Evolutionary conservation across 2,888 invertebrate genomes (phyloP), one percentile per base, ranked within the genome.

Genomic region (Sericinus montela): DNA sequence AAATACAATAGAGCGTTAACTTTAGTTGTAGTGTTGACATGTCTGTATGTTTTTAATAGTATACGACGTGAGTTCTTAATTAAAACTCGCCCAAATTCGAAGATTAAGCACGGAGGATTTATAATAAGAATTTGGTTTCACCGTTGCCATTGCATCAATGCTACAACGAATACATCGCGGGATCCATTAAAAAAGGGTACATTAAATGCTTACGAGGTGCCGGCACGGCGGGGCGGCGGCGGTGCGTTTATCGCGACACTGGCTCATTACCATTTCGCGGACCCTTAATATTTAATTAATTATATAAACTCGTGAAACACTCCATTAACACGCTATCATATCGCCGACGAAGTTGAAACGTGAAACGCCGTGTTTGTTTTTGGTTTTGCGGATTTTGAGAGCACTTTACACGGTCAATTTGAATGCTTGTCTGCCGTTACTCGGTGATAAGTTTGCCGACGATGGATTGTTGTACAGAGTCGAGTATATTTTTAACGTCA

Each of bases 241-340:
- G 13, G n/a, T 39, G 47, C 45, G 49, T 48, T 60, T 60, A 62
- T 63, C 60, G 45, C 50, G 15, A 37, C 45, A 38, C 38, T 42
- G 49, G 51, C 60, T 58, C 64, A 69, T 74, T 72, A 65, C 56
- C 63, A 63, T 65, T 65, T 60, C 57, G 67, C 68, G 60, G 59
- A 48, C 58, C 64, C 65, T 68, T 69, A 62, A 65, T 68, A 69
- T 66, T 67, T 72, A 75, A 75, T 75, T 72, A 74, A 74, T 72
- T 71, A 72, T 71, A 66, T 65, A 66, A 69, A 69, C 63, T 61
- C 65, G 68, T 67, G 63, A 65, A 68, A 65, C 63, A 66, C 63
- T 57, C 68, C 69, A 72, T 75, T 75, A 70, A 69, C 67, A 65
- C 60, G 66, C 63, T 70, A 72, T 72, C 69, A 67, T 63, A 68